Evolutionary conservation across 1,140 invertebrate genomes (phyloP), one percentile per base, ranked within the genome.

Genomic region (Trichonephila inaurata): DNA sequence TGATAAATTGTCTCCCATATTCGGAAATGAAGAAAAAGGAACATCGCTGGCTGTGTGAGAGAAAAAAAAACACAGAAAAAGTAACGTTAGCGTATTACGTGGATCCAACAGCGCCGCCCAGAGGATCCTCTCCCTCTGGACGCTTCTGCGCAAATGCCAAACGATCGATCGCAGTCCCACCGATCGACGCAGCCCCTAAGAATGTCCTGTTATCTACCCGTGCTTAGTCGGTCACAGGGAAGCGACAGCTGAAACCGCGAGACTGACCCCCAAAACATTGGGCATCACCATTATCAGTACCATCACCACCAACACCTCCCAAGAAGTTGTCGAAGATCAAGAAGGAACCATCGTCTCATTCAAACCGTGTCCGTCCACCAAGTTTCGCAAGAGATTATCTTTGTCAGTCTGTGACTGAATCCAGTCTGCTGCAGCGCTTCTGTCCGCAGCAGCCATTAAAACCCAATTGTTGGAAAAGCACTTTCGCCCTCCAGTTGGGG

Each of bases 1-100:
- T 92, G 91, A 92, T 92, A 92, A 92, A 92, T 92, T 87, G 83
- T 87, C 91, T 87, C 77, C 82, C 91, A 92, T 92, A 92, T 92
- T 91, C 61, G 66, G 91, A 92, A 92, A 92, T 61, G 77, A 92
- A 92, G 82, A 85, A 92, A 92, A 61, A 92, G 62, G 60, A 28
- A 62, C 40, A 61, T 21, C 72, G 33, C 64, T 40, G 58, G 19
- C 18, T 18, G 87, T 24, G 58, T 69, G 61, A 61, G 33, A 19
- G 69, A 33, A 40, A 51, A 51, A 33, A 40, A 72, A 89, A 51
- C 28, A 44, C 60, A n/a, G 61, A 85, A 92, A 51, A 92, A 81
- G 51, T 85, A 92, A 92, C 90, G 90, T 85, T 92, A 92, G 82
- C 90, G 91, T 92, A 87, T 92, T 92, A 92, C 91, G 83, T 72